phyloP scores from a whole-genome alignment of 53 echinoderm and acorn worm species.

The Holothuria leucospilota region DNA sequence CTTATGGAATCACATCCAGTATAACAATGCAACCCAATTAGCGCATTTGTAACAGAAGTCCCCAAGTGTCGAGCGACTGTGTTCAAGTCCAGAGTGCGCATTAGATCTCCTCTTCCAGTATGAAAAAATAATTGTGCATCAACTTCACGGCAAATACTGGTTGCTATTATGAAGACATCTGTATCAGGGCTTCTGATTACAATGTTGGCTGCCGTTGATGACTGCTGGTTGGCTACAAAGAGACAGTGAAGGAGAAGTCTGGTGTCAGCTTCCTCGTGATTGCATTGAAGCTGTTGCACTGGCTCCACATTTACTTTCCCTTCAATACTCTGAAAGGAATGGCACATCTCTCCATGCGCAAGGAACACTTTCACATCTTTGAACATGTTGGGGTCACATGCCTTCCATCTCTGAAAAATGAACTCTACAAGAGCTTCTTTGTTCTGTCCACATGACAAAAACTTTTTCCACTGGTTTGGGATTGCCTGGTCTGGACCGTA shows the following conservation, averaged over 20 bases:
- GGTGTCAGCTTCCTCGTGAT: slow-evolving; percentile 84
- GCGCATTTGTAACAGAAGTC: slow-evolving; percentile 15
- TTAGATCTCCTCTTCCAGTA: slow-evolving; percentile 44
- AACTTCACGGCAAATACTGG: slow-evolving; percentile 16
- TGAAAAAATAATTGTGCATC: slow-evolving; percentile 33
- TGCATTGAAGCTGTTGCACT: slow-evolving; percentile 14
- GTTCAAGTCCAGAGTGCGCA: slow-evolving; percentile 44
- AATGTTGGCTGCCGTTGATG: slow-evolving; percentile 13
- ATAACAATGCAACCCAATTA: slow-evolving; percentile 70
- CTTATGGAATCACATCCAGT: slow-evolving; percentile 81
- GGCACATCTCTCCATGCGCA: slow-evolving; percentile 63
- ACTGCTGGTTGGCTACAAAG: background rate
- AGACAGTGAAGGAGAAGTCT: slow-evolving; percentile 55
- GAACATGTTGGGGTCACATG: slow-evolving; percentile 28
- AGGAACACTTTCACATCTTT: slow-evolving; percentile 56
- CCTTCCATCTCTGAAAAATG: slow-evolving; percentile 59
- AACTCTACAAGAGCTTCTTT: slow-evolving; percentile 62
- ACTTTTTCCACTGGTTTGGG: slow-evolving; percentile 81
- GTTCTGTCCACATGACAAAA: slow-evolving; percentile 57
- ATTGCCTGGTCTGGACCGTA: slow-evolving; percentile 49
- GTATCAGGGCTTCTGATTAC: slow-evolving; percentile 69
- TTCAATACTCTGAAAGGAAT: slow-evolving; percentile 22
- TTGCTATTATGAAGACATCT: slow-evolving; percentile 60
- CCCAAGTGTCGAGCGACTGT: slow-evolving; percentile 39
- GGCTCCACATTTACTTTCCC: slow-evolving; percentile 33